Base-by-base conservation (phyloP, 2,113 vertebrate species). In the Gorsachius goisagi region DNA sequence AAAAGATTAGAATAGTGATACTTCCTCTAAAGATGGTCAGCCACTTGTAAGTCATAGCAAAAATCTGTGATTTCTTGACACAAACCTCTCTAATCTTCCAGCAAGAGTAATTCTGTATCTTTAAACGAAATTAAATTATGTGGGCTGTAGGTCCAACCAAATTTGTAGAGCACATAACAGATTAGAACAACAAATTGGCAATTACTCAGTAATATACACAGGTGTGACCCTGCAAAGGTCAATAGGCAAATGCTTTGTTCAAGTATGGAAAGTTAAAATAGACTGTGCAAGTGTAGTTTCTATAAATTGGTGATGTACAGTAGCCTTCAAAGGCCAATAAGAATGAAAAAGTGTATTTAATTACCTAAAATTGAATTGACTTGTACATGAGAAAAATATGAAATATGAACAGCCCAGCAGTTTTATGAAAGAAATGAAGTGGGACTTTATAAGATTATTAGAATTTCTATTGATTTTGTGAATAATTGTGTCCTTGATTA, bases 181-280 rank as follows among this genome's bases (percentile, higher is more conserved):
- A 82, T 67, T 80, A 85, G 77, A 92, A 90, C 39, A 90, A 84
- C 59, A 91, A 95, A 94, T 50, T 93, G 76, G 63, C 60, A 79
- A 60, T 92, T 94, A 71, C 26, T 89, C 88, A 91, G 84, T 84
- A 55, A 90, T 55, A 66, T 11, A 73, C 95, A 92, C 92, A 95
- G 90, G 89, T 95, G 79, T 96, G 89, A 97, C 87, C 89, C 97
- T 56, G 73, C 62, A 96, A 93, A 97, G 87, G 96, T 96, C 94
- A 94, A 59, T 39, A 95, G 56, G 81, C 74, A 92, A 85, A 47
- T 84, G 88, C 80, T 96, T 95, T 88, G 93, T 85, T 96, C 91
- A 88, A 96, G 90, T 78, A 59, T 63, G 71, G 85, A 62, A 84
- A 88, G 85, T 89, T 97, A 97, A 97, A 95, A 97, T 96, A 97